phyloP scores from a whole-genome alignment of 2,797 vertebrate species.

The Mormyrops boulengeri region DNA sequence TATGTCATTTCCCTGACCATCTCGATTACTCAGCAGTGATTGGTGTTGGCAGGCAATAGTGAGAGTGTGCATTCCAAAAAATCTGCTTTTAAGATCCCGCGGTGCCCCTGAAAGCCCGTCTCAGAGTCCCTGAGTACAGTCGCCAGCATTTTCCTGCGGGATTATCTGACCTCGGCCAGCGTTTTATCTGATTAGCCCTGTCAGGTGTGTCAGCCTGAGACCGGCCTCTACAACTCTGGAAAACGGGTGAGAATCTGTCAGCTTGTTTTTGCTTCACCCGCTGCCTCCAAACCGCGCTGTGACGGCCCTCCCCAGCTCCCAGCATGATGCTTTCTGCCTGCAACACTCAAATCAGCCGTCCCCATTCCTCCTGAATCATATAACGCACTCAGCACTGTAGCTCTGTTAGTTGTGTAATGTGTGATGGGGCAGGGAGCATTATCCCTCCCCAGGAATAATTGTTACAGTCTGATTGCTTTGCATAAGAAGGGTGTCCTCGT shows the following conservation, averaged over 20 bases:
- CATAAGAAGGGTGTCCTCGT: neutral
- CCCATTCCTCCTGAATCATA: neutral
- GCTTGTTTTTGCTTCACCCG: neutral
- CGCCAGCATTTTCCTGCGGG: neutral
- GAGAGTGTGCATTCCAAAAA: neutral
- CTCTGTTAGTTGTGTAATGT: neutral
- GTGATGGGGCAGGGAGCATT: neutral
- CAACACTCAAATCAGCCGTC: neutral
- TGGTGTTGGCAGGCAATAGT: neutral
- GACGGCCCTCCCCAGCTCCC: neutral
- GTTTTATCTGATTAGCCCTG: neutral
- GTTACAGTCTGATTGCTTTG: neutral
- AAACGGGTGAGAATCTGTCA: neutral
- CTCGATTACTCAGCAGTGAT: neutral
- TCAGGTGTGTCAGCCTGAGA: neutral
- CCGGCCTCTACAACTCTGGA: neutral
- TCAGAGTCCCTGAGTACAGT: neutral
- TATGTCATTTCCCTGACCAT: neutral
- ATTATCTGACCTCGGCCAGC: neutral
- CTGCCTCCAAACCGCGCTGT: neutral
- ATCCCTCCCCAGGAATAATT: neutral
- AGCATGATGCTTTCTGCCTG: neutral
- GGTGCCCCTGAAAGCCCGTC: neutral
- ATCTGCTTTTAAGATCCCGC: neutral
- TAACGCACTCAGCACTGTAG: neutral